A percentile compares a stretch with the other conserved stretches of the same genome.
Conservation (phyloP, 2,113 vertebrate species). For the Bambusicola thoracicus region DNA sequence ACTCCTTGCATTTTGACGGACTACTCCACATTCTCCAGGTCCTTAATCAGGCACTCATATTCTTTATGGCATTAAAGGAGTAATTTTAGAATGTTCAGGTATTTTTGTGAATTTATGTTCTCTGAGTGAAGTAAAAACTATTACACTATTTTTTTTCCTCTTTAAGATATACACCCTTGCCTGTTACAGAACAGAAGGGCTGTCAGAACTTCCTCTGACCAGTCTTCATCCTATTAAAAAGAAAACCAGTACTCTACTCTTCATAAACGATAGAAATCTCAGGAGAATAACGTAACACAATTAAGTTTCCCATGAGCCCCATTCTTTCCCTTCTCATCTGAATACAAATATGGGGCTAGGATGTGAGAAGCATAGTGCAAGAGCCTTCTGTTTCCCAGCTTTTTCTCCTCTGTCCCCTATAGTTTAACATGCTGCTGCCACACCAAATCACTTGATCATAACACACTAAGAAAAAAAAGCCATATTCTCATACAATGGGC, state of each 20-base stretch:
- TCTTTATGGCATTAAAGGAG: background rate
- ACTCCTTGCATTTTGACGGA: slow-evolving; percentile 11
- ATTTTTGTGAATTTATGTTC: background rate
- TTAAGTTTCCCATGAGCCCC: background rate
- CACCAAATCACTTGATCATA: background rate
- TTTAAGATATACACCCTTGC: background rate
- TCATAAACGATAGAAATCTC: background rate
- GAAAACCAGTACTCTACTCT: background rate
- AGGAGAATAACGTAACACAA: background rate
- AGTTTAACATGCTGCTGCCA: background rate
- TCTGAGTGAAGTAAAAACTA: background rate
- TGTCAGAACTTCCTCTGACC: background rate
- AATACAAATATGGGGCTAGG: background rate
- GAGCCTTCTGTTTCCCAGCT: background rate
- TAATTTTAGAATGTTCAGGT: background rate
- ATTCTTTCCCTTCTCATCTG: background rate
- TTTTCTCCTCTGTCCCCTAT: background rate
- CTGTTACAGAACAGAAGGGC: background rate
- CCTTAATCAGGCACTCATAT: background rate
- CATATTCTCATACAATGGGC: background rate
- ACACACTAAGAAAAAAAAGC: background rate
- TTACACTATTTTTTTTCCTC: background rate
- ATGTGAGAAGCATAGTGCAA: background rate
- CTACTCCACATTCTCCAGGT: background rate
- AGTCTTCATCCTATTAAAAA: background rate